Percentiles rank a stretch among this genome's conserved stretches.
Conservation (phyloP, 2,888 invertebrate genomes). For the Scaptomyza cyrtandrae region DNA sequence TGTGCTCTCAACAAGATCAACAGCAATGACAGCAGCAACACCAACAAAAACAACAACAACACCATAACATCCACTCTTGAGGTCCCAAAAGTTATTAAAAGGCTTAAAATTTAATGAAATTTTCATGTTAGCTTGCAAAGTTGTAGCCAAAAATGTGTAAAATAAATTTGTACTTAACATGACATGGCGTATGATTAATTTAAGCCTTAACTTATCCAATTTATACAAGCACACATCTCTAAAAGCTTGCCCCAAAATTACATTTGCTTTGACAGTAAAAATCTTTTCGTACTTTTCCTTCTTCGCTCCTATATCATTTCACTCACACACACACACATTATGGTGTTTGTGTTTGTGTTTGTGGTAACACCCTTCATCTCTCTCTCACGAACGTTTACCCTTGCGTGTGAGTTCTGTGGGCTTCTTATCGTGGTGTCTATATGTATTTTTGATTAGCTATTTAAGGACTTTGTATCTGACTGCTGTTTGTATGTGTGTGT, state of each 20-base stretch:
- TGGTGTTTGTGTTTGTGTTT: slow-evolving; percentile 37
- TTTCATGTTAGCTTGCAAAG: slow-evolving; percentile 45
- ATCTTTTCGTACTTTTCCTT: slow-evolving; percentile 9
- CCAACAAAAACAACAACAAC: slow-evolving; percentile 6
- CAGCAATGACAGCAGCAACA: slow-evolving; percentile 27
- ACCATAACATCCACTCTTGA: slow-evolving; percentile 26
- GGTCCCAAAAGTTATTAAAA: slow-evolving; percentile 9
- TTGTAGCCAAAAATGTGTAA: slow-evolving; percentile 7
- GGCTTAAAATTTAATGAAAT: slow-evolving; percentile 68
- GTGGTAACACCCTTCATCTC: background rate
- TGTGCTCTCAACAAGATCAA: slow-evolving; percentile 37
- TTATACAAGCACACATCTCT: slow-evolving; percentile 5
- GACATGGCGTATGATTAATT: slow-evolving; percentile 73
- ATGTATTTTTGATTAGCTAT: slow-evolving; percentile 79
- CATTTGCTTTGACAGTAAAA: slow-evolving; percentile 18
- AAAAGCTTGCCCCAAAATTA: slow-evolving; percentile 14
- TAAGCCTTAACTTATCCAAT: slow-evolving; percentile 53
- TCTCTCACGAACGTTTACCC: background rate
- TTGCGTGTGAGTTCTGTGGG: slow-evolving; percentile 8
- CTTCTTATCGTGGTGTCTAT: slow-evolving; percentile 45
- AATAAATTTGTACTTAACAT: slow-evolving; percentile 28
- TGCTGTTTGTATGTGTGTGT: slow-evolving; percentile 10
- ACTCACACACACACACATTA: slow-evolving; percentile 12
- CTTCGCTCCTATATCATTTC: slow-evolving; percentile 29
- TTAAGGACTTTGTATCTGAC: slow-evolving; percentile 39